Conservation (phyloP, 1,140 invertebrate species). For the Piezodorus guildinii region DNA sequence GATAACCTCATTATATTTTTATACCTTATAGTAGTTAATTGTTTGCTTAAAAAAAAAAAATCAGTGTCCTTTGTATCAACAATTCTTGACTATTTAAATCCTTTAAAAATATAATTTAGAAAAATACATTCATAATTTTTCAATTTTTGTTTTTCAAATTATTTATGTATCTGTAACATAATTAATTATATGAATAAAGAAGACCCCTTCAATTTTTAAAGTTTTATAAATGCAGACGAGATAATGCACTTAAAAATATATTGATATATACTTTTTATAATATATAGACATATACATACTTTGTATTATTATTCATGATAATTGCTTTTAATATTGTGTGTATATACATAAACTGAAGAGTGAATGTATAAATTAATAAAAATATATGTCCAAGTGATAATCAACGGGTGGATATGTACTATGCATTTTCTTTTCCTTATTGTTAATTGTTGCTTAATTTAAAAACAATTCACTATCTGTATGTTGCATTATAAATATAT, state of each 20-base stretch:
- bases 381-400: constrained; percentile 6
- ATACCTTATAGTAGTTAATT: constrained; percentile 11
- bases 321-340: constrained; percentile 8
- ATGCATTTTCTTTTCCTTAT: neutral
- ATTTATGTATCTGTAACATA: no score
- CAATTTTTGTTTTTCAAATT: no score
- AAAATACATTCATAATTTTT: no score
- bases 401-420: neutral
- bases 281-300: neutral
- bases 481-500: constrained; percentile 13
- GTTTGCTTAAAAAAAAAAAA: neutral
- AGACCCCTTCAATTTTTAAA: no score
- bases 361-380: neutral
- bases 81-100: no score
- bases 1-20: constrained; percentile 15
- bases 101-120: no score
- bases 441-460: constrained; percentile 6
- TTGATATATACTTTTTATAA: constrained; percentile 7
- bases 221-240: neutral
- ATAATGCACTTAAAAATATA: constrained; percentile 7
- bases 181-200: no score
- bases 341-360: neutral
- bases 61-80: neutral
- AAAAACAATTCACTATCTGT: constrained; percentile 2
- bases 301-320: no score